Evolutionary conservation across 1,140 invertebrate genomes (phyloP), one percentile per base, ranked within the genome.

Genomic region (Meloidogyne hapla): DNA sequence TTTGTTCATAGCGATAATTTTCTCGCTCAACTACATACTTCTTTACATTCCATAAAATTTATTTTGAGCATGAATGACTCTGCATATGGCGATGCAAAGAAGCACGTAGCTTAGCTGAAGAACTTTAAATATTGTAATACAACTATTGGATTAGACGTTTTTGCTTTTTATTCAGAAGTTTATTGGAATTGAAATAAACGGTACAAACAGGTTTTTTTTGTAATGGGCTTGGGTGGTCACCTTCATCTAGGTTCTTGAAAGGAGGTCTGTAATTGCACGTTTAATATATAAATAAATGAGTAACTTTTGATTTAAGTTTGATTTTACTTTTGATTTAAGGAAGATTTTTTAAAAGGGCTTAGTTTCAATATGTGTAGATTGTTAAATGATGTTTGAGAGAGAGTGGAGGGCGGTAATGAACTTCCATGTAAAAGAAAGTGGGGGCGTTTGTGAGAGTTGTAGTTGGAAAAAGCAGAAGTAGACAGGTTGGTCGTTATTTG

Each of bases 401-500:
- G 33, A 33, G 33, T 33, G 48, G n/a, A n/a, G n/a, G 48, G 4
- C n/a, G n/a, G n/a, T 56, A n/a, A n/a, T 5, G 48, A 56, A 56
- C n/a, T 21, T 56, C 48, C 48, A 18, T 56, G 18, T 56, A 56
- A 56, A 56, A 56, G 18, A 48, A n/a, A 56, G 18, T 56, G 48
- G 18, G 48, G 48, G 48, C 48, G 48, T 56, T 56, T n/a, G 48
- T 56, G 48, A 21, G 45, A 48, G 15, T 4, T 33, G 40, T 48
- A 48, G 45, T 48, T 48, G 15, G 45, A 15, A 48, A n/a, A 48
- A 48, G 45, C 13, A 18, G 3, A 18, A 56, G n/a, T 21, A 56
- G 48, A 56, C 48, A 56, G n/a, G 48, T 56, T 56, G 48, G n/a
- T 56, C 48, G 48, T 56, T 56, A 56, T 56, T 56, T 48, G 45